Conservation (phyloP, 2,797 vertebrate species). For the Dicrostonyx torquatus region DNA sequence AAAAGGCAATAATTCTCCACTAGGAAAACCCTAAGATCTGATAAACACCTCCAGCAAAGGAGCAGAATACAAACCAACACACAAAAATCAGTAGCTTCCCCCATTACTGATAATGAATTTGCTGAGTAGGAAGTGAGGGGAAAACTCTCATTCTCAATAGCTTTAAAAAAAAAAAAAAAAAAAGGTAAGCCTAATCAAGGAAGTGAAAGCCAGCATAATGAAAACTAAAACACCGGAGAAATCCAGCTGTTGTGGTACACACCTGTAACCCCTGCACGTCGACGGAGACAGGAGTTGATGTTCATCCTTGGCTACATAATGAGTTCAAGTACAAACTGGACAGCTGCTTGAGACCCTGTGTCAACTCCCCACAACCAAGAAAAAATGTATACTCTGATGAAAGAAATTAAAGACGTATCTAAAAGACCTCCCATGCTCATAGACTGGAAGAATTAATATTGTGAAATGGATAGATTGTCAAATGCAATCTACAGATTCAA, state of each 20-base stretch:
- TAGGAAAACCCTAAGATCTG: not conserved
- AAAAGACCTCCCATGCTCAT: not conserved
- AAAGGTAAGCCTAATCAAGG: too few relatives aligned
- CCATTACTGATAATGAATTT: too few relatives aligned
- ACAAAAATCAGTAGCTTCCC: not conserved
- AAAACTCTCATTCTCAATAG: not conserved
- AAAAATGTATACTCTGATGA: not conserved
- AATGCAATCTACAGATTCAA: not conserved
- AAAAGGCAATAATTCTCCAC: not conserved
- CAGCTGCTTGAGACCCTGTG: not conserved
- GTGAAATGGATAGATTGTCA: not conserved
- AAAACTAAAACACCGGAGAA: not conserved
- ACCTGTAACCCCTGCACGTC: not conserved
- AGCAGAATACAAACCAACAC: not conserved
- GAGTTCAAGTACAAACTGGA: not conserved
- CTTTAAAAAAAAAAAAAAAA: too few relatives aligned
- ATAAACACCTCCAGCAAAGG: not conserved
- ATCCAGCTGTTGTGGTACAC: not conserved
- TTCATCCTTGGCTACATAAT: not conserved
- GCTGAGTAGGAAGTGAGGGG: not conserved
- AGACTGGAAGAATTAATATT: not conserved
- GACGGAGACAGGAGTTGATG: not conserved
- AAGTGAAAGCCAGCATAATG: not conserved
- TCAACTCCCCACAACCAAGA: not conserved
- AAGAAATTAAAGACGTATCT: not conserved